These are phyloP conservation scores for Smittia sp. DNA, from an alignment of 2,888 invertebrate species.

Conservation along the genomic window DNA sequence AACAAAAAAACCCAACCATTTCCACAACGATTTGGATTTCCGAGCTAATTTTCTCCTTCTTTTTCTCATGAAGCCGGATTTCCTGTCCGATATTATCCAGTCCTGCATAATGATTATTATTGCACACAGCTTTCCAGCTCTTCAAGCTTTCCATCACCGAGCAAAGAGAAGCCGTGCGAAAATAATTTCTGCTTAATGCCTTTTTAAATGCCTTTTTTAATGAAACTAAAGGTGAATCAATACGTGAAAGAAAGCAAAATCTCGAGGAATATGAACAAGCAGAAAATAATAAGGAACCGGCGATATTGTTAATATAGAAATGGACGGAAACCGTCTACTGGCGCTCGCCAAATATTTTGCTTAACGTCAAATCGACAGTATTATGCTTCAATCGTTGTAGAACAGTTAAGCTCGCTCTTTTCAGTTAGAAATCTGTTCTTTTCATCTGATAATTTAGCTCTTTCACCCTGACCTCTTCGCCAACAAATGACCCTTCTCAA, in stretches of 20 bases:
- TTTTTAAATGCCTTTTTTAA: too few species aligned
- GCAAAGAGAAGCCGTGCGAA: neutral
- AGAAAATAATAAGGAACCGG: neutral
- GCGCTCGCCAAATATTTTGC: too few species aligned
- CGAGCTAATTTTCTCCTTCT: conserved; percentile 18
- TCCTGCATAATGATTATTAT: conserved; percentile 40
- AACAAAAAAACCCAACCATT: neutral
- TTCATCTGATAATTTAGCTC: conserved; percentile 8
- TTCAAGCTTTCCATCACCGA: neutral
- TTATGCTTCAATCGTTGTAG: too few species aligned
- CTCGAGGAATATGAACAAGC: too few species aligned
- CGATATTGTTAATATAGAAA: neutral
- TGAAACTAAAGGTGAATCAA: neutral
- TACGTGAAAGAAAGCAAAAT: too few species aligned
- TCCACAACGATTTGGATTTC: neutral
- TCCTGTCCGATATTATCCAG: neutral
- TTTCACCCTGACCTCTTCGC: neutral
- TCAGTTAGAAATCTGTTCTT: neutral
- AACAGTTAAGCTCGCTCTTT: neutral
- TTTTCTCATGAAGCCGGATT: neutral
- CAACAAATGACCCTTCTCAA: conserved; percentile 31
- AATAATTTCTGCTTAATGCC: conserved; percentile 7
- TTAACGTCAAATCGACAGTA: too few species aligned
- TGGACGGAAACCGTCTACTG: neutral
- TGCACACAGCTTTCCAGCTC: conserved; percentile 8